These are phyloP conservation scores for Lontra canadensis DNA, from an alignment of 2,113 vertebrate genomes.

Conservation along the genomic window DNA sequence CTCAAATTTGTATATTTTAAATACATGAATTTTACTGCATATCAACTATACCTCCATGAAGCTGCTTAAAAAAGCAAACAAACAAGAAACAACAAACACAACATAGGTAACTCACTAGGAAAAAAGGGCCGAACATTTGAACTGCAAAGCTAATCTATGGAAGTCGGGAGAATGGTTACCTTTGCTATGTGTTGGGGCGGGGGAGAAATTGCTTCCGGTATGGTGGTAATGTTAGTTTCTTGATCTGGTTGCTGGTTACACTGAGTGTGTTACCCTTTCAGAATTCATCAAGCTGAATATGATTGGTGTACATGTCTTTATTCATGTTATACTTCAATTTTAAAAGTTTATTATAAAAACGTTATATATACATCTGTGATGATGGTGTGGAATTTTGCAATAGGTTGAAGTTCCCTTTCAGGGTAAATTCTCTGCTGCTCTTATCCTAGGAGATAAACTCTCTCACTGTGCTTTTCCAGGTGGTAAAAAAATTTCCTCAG, in stretches of 20 bases:
- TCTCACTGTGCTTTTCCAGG: slow-evolving; percentile 65
- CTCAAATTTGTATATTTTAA: neutral
- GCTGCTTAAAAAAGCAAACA: neutral
- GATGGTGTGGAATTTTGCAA: neutral
- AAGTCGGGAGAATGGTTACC: neutral
- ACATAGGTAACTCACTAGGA: neutral
- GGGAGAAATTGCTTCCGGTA: neutral
- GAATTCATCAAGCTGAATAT: neutral
- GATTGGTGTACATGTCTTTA: neutral
- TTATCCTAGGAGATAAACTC: slow-evolving; percentile 11
- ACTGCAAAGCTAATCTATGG: neutral
- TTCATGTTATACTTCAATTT: neutral
- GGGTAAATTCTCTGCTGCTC: neutral
- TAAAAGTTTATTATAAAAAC: neutral
- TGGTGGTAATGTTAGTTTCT: neutral
- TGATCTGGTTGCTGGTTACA: neutral
- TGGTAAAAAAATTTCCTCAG: slow-evolving; percentile 60
- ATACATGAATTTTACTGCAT: neutral
- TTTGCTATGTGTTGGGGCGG: neutral
- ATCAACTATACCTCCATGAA: neutral
- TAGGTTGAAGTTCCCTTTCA: neutral
- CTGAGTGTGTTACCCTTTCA: neutral
- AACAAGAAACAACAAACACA: neutral
- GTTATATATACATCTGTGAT: neutral
- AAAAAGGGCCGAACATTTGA: neutral